Evolutionary conservation across 2,888 invertebrate genomes (phyloP).

Genomic region (Pyrocoelia pectoralis): DNA sequence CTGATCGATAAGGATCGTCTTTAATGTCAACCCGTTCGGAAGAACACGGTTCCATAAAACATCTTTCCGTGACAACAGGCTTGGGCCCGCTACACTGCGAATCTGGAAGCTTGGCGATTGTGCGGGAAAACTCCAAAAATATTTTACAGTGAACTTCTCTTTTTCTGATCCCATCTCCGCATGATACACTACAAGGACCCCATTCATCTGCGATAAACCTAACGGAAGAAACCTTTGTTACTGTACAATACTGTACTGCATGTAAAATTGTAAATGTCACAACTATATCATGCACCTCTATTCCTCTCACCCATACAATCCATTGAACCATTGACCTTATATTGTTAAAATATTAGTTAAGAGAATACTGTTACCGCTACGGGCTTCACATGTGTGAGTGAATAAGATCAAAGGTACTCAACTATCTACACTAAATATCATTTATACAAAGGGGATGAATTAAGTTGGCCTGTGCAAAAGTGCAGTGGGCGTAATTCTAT

Average conservation of each 20-base stretch:
- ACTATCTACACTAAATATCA: too few relatives aligned
- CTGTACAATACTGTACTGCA: too few relatives aligned
- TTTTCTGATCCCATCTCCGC: conserved; percentile 88
- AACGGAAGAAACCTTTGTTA: conserved; percentile 45
- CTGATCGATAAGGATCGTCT: conserved; percentile 54
- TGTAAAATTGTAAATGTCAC: too few relatives aligned
- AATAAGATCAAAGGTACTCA: too few relatives aligned
- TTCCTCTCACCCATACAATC: too few relatives aligned
- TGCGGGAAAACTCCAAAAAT: conserved; percentile 89
- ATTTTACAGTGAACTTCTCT: conserved; percentile 94
- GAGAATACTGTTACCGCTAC: too few relatives aligned
- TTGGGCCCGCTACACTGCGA: conserved; percentile 87
- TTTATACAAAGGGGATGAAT: too few relatives aligned
- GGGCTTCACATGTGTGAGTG: too few relatives aligned
- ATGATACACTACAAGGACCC: conserved; percentile 81
- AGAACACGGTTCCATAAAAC: conserved; percentile 81
- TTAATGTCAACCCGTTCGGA: conserved; percentile 63
- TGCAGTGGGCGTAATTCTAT: neutral
- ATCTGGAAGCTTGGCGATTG: conserved; percentile 87
- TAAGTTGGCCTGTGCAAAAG: too few relatives aligned
- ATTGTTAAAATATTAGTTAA: too few relatives aligned
- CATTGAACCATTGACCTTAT: too few relatives aligned
- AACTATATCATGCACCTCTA: too few relatives aligned
- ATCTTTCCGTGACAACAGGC: conserved; percentile 82
- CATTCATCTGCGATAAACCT: conserved; percentile 94